phyloP scores from a whole-genome alignment of 2,888 invertebrate species.

The Eupithecia centaureata region DNA sequence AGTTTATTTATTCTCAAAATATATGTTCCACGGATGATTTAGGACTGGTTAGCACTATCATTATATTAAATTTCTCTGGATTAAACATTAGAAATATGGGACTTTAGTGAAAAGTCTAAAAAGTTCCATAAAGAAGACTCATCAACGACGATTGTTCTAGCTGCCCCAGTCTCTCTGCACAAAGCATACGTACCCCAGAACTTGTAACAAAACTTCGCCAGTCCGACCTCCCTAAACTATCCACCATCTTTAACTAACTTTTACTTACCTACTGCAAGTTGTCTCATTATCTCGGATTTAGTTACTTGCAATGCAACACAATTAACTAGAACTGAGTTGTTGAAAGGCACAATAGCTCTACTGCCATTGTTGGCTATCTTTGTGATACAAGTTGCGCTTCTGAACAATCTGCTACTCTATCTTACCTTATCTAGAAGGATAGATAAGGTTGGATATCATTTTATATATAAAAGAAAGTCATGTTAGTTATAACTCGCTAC shows the following conservation, averaged over 20 bases:
- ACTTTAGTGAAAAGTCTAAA: background rate
- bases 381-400: constrained; percentile 25
- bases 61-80: too few relatives aligned
- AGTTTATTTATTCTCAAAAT: too few relatives aligned
- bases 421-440: background rate
- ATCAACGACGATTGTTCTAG: background rate
- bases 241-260: constrained; percentile 41
- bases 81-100: too few relatives aligned
- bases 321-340: constrained; percentile 53
- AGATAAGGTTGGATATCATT: too few relatives aligned
- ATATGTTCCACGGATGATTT: too few relatives aligned
- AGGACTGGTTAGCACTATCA: too few relatives aligned
- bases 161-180: background rate
- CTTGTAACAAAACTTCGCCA: constrained; percentile 20
- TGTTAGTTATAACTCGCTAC: too few relatives aligned
- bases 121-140: background rate
- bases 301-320: constrained; percentile 56
- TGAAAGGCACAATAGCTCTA: constrained; percentile 36
- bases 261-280: constrained; percentile 49
- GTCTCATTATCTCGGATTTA: constrained; percentile 64
- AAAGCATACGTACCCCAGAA: background rate
- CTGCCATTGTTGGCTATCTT: constrained; percentile 32
- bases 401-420: constrained; percentile 7
- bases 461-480: too few relatives aligned
- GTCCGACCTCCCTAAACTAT: constrained; percentile 25